phyloP scores from a whole-genome alignment of 1,140 invertebrate species.

The Andricus grossulariae region DNA sequence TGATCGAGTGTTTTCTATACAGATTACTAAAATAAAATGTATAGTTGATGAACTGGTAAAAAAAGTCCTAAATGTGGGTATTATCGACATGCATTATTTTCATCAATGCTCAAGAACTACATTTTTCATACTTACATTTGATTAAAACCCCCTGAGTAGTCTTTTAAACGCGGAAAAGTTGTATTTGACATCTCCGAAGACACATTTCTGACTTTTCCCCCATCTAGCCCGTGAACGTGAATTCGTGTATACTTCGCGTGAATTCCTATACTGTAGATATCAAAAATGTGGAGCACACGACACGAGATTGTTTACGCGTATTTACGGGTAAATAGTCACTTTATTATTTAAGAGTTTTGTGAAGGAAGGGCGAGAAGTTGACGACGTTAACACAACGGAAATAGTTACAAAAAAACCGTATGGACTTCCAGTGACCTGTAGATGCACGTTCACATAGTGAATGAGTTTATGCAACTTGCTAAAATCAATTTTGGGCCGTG shows the following conservation, averaged over 20 bases:
- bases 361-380: conserved; percentile 31
- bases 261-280: conserved; percentile 50
- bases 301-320: conserved; percentile 66
- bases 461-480: conserved; percentile 47
- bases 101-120: background rate
- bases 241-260: conserved; percentile 46
- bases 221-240: conserved; percentile 37
- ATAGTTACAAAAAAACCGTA: conserved; percentile 32
- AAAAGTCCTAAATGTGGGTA: background rate
- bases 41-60: background rate
- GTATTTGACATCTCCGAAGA: background rate
- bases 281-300: conserved; percentile 61
- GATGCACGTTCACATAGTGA: conserved; percentile 41
- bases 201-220: conserved; percentile 11
- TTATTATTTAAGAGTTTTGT: conserved; percentile 60
- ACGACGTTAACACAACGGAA: background rate
- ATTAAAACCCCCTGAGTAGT: too few species aligned
- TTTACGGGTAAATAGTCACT: conserved; percentile 61
- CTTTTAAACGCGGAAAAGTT: background rate
- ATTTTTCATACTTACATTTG: background rate
- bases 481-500: conserved; percentile 49
- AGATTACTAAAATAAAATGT: background rate
- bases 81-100: background rate
- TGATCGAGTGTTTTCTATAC: background rate
- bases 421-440: conserved; percentile 29